Base-by-base conservation (phyloP, 2,797 vertebrate species). In the Botia almorhae region DNA sequence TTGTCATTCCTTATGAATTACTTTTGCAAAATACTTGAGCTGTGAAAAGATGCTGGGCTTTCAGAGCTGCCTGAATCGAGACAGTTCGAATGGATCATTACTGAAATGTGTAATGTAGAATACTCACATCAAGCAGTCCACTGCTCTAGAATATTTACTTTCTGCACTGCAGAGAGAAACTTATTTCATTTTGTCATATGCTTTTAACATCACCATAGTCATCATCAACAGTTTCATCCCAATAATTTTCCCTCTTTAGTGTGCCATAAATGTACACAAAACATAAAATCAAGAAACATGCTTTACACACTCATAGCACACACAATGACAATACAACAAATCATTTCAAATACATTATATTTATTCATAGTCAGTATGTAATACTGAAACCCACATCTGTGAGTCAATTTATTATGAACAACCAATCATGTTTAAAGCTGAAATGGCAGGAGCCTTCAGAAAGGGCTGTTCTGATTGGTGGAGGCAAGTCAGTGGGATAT, bases 111-210 rank as follows among this genome's bases (percentile, higher is more conserved):
- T 80, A 58, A 73, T 80, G 64, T 74, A 61, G 43, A 75, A 74
- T 74, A 69, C 43, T 67, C 23, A 56, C 17, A 46, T 74, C 67
- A 67, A 68, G 17, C 13, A 69, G 64, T 39, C 43, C 64, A 67
- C 51, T 13, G 53, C 39, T 17, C 23, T 39, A 60, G 63, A 81
- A 50, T 69, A 81, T 75, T 81, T 71, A 81, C 69, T 81, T 75
- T 19, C 71, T 36, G 71, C n/a, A 36, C 68, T 77, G 74, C 67
- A 71, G 68, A 77, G 36, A 70, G 46, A 53, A 61, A 63, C 53
- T 63, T 16, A 74, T 82, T 74, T 29, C 39, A 79, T 69, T 81
- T 69, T 7, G 68, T 74, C 64, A 14, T 23, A 17, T 51, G 43
- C 39, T 60, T 68, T 73, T 74, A 60, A 50, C 43, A 61, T 36